phyloP scores from a whole-genome alignment of 2,797 vertebrate species.

The Sebastes minor region DNA sequence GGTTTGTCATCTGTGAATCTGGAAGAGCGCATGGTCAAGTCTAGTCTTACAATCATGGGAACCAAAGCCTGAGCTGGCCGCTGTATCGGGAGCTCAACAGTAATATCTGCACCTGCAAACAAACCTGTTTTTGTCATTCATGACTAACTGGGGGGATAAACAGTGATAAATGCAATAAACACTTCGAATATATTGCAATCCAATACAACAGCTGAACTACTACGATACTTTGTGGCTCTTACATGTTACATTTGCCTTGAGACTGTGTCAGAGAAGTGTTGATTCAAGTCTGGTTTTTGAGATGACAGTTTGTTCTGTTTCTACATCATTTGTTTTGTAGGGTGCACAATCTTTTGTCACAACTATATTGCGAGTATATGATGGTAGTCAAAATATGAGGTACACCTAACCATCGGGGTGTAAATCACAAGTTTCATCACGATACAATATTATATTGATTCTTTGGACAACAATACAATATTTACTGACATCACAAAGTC shows the following conservation, averaged over 20 bases:
- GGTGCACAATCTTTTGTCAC: not conserved
- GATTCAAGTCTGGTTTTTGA: not conserved
- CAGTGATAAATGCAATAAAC: conserved; percentile 17
- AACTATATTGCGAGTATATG: not conserved
- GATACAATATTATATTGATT: no score
- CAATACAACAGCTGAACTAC: not conserved
- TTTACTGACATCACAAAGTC: no score
- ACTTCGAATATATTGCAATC: not conserved
- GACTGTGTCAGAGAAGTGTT: not conserved
- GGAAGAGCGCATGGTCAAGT: conserved; percentile 21
- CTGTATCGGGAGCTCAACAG: conserved; percentile 4
- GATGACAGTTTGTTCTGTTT: not conserved
- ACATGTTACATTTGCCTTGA: no score
- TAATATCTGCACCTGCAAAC: conserved; percentile 43
- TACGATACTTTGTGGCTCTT: not conserved
- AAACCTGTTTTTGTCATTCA: conserved; percentile 39
- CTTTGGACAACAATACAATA: no score
- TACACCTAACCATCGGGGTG: no score
- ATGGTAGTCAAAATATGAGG: not conserved
- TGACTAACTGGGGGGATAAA: not conserved
- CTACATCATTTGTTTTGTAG: not conserved
- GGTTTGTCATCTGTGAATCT: conserved; percentile 55
- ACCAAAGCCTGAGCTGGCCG: conserved; percentile 34
- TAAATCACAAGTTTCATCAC: no score
- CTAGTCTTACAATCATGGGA: conserved; percentile 40